Percentiles rank a stretch among this genome's conserved stretches.
Evolutionary conservation across 2,888 invertebrate genomes (phyloP).

Genomic region (Mythimna impura): DNA sequence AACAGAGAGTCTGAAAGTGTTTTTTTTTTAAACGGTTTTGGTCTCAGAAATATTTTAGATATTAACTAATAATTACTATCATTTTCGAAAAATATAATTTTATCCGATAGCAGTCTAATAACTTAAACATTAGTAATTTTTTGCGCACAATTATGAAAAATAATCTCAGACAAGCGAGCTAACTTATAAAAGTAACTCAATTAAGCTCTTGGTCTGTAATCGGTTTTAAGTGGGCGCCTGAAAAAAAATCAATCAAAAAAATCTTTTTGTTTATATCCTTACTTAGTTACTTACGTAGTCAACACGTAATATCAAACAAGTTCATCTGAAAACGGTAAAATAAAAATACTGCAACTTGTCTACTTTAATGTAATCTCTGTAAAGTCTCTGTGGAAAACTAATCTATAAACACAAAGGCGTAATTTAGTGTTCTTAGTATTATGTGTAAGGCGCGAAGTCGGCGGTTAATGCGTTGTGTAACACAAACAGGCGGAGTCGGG

Average conservation of each 20-base stretch:
- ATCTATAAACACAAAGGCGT: constrained; percentile 73
- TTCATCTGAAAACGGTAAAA: neutral
- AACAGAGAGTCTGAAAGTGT: constrained; percentile 55
- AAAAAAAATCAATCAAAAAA: no score
- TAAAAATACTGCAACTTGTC: neutral
- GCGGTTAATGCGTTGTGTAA: constrained; percentile 74
- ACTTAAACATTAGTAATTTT: no score
- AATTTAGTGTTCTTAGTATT: constrained; percentile 83
- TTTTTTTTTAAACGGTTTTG: neutral
- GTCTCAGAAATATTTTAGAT: no score
- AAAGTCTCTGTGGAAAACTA: constrained; percentile 59
- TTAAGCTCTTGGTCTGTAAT: no score
- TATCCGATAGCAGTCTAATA: neutral
- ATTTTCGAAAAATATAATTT: neutral
- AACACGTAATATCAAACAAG: no score
- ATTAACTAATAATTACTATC: neutral
- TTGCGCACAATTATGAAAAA: no score
- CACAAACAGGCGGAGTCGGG: constrained; percentile 69
- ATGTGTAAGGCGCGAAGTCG: constrained; percentile 67
- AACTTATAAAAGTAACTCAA: no score
- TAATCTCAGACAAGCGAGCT: no score
- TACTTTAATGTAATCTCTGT: neutral
- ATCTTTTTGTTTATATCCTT: no score
- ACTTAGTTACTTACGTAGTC: no score
- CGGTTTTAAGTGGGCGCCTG: no score